Conservation (phyloP, 2,797 vertebrate genomes). For the Selene dorsalis region DNA sequence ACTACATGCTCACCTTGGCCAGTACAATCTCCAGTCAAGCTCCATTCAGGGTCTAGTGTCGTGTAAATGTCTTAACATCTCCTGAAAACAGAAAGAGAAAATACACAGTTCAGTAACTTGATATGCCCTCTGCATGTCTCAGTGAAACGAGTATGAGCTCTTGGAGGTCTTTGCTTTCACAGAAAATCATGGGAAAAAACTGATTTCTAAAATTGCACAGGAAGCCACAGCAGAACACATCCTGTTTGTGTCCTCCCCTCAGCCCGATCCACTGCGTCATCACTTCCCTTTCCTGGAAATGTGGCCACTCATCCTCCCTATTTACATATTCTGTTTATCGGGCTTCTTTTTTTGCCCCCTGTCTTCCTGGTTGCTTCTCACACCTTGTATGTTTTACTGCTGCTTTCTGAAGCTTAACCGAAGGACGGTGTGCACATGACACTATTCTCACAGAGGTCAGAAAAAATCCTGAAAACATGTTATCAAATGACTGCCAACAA, state of each 20-base stretch:
- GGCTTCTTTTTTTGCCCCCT: conserved; percentile 24
- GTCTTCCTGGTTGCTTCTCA: conserved; percentile 30
- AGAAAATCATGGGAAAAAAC: conserved; percentile 77
- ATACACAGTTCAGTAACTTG: conserved; percentile 38
- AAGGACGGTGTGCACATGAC: not conserved
- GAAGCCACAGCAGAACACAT: conserved; percentile 84
- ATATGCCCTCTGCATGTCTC: not conserved
- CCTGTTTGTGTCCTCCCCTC: conserved; percentile 84
- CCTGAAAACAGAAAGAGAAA: conserved; percentile 68
- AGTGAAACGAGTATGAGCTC: not conserved
- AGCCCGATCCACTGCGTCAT: conserved; percentile 80
- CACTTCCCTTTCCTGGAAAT: conserved; percentile 86
- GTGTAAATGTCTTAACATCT: conserved; percentile 68
- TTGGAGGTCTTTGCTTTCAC: conserved; percentile 48
- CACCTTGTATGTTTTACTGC: conserved; percentile 26
- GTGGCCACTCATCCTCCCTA: conserved; percentile 72
- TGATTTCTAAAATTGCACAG: conserved; percentile 81
- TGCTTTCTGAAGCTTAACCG: not conserved
- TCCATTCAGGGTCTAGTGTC: conserved; percentile 71
- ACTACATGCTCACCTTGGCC: conserved; percentile 74
- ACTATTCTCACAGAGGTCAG: not conserved
- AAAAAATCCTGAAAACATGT: not conserved
- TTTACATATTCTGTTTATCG: conserved; percentile 75
- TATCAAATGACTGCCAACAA: not conserved
- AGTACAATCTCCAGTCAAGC: conserved; percentile 70